Percentiles rank a stretch among this genome's conserved stretches.
Conservation (phyloP, 1,140 invertebrate genomes). For the Bathynomus jamesi region DNA sequence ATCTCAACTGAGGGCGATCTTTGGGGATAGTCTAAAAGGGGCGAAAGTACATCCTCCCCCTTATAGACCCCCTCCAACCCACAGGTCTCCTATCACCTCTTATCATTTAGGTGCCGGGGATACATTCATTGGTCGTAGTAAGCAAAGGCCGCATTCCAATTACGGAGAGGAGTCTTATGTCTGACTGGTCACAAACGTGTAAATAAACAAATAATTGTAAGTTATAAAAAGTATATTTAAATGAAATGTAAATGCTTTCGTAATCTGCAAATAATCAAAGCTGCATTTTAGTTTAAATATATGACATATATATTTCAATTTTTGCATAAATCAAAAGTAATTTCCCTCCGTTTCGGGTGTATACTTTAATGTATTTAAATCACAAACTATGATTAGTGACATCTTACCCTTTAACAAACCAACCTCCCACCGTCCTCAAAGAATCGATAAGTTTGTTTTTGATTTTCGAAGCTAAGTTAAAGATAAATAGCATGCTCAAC, state of each 20-base stretch:
- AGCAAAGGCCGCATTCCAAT: conserved; percentile 36
- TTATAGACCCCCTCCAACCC: conserved; percentile 39
- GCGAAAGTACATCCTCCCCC: conserved; percentile 39
- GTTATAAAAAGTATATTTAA: not conserved
- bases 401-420: too few species aligned
- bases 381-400: too few species aligned
- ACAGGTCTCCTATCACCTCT: conserved; percentile 39
- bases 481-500: too few species aligned
- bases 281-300: not conserved
- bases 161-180: conserved; percentile 42
- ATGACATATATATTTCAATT: not conserved
- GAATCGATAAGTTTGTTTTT: too few species aligned
- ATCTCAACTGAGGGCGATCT: conserved; percentile 42
- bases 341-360: not conserved
- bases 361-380: too few species aligned
- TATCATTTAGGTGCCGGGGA: conserved; percentile 39
- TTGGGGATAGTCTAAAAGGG: conserved; percentile 37
- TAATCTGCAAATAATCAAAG: not conserved
- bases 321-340: not conserved
- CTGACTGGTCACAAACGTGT: conserved; percentile 14
- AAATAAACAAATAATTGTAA: not conserved
- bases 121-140: conserved; percentile 36
- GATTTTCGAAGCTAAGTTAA: too few species aligned
- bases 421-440: too few species aligned
- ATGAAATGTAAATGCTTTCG: not conserved